phyloP scores from a whole-genome alignment of 2,888 invertebrate genomes.

The Julus scanicus region DNA sequence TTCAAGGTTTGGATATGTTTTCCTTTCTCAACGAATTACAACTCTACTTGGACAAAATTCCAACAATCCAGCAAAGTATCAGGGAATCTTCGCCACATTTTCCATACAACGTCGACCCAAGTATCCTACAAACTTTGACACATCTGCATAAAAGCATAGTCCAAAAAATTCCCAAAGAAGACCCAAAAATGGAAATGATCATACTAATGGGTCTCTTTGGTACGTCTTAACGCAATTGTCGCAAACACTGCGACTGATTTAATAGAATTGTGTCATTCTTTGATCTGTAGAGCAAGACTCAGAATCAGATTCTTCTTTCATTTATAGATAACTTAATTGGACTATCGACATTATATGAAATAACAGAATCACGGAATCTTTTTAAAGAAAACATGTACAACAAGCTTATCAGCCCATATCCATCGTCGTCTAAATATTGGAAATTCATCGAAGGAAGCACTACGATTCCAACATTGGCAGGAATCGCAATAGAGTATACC shows the following conservation, averaged over 20 bases:
- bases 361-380: background rate
- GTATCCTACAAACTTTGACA: background rate
- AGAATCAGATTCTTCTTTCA: background rate
- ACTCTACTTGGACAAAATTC: too few species aligned
- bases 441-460: constrained; percentile 8
- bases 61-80: background rate
- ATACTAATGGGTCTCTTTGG: background rate
- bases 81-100: background rate
- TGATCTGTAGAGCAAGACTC: background rate
- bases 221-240: background rate
- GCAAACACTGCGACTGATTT: background rate
- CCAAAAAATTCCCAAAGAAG: background rate
- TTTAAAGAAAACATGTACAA: background rate
- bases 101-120: background rate
- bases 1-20: too few species aligned
- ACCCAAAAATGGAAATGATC: background rate
- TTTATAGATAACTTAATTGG: background rate
- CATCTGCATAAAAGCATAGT: background rate
- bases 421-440: background rate
- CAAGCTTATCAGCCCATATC: background rate
- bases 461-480: constrained; percentile 10
- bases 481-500: background rate
- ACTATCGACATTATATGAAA: background rate
- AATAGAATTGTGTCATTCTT: background rate
- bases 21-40: too few species aligned